Evolutionary conservation across 2,113 vertebrate species (phyloP).

Genomic region (Penelope pileata): DNA sequence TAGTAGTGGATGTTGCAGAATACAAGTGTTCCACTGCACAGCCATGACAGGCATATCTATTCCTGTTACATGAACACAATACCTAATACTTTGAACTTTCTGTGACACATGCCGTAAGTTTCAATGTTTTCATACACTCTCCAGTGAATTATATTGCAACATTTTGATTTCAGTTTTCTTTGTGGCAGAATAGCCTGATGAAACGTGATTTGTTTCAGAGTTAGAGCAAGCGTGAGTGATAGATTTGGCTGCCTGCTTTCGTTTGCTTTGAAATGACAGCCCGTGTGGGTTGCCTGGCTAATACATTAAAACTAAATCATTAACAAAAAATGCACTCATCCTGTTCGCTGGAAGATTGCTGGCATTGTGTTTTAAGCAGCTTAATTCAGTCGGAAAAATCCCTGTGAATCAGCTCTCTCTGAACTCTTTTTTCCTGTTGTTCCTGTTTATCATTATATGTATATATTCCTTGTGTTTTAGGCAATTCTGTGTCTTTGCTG

Average conservation of each 20-base stretch:
- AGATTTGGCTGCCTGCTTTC: background rate
- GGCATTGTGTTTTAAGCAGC: background rate
- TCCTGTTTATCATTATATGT: background rate
- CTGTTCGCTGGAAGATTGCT: slow-evolving; percentile 26
- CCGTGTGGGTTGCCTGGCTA: background rate
- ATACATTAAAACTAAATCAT: slow-evolving; percentile 23
- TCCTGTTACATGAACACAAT: background rate
- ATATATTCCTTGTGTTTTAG: background rate
- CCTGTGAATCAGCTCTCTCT: background rate
- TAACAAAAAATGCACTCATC: slow-evolving; percentile 1
- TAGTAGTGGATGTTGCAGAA: background rate
- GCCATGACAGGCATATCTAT: background rate
- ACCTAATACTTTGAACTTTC: background rate
- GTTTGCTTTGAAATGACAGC: slow-evolving; percentile 54
- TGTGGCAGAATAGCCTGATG: slow-evolving; percentile 30
- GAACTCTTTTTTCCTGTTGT: background rate
- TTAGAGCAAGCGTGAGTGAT: background rate
- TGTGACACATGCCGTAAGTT: background rate
- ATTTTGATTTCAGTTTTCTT: background rate
- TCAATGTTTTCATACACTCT: background rate
- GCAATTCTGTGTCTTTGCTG: background rate
- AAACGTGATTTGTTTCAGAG: slow-evolving; percentile 20
- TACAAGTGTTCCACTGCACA: background rate
- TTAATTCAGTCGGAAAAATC: background rate
- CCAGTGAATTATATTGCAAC: background rate